Percentiles rank a stretch among this genome's conserved stretches.
Evolutionary conservation across 1,140 invertebrate species (phyloP).

Genomic region (Drosophila athabasca): DNA sequence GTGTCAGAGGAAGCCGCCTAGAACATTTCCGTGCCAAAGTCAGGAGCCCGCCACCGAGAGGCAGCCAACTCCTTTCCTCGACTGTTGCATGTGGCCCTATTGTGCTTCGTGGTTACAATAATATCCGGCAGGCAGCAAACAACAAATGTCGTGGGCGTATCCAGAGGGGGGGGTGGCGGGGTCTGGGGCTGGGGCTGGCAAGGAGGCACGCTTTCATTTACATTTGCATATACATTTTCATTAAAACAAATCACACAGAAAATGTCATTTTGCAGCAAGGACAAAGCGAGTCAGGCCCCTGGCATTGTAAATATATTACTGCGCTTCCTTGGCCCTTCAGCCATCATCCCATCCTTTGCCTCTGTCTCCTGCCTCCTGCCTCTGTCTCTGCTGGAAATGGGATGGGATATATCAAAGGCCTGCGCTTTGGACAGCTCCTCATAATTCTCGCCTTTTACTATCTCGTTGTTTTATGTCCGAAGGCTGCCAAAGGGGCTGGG

Average conservation of each 20-base stretch:
- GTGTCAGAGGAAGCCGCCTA: slow-evolving; percentile 76
- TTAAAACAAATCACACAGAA: slow-evolving; percentile 81
- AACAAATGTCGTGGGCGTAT: slow-evolving; percentile 66
- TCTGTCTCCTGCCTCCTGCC: no score
- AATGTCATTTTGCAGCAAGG: slow-evolving; percentile 77
- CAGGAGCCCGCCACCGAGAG: slow-evolving; percentile 3
- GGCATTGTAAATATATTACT: slow-evolving; percentile 64
- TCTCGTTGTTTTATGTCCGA: slow-evolving; percentile 7
- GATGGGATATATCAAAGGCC: slow-evolving; percentile 61
- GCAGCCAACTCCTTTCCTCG: slow-evolving; percentile 53
- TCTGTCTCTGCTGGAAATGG: not conserved
- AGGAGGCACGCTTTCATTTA: slow-evolving; percentile 20
- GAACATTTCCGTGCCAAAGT: slow-evolving; percentile 79
- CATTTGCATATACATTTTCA: slow-evolving; percentile 72
- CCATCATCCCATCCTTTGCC: not conserved
- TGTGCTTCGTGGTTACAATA: slow-evolving; percentile 23
- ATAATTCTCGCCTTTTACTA: slow-evolving; percentile 58
- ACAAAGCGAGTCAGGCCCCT: slow-evolving; percentile 65
- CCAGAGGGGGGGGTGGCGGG: slow-evolving; percentile 26
- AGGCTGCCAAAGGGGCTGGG: slow-evolving; percentile 7
- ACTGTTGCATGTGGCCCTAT: slow-evolving; percentile 59
- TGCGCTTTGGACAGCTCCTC: slow-evolving; percentile 54
- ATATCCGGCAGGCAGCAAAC: slow-evolving; percentile 30
- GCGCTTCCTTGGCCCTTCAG: slow-evolving; percentile 16
- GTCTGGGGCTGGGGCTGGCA: slow-evolving; percentile 8